Base-by-base conservation (phyloP, 1,140 invertebrate species). In the Spodoptera litura region DNA sequence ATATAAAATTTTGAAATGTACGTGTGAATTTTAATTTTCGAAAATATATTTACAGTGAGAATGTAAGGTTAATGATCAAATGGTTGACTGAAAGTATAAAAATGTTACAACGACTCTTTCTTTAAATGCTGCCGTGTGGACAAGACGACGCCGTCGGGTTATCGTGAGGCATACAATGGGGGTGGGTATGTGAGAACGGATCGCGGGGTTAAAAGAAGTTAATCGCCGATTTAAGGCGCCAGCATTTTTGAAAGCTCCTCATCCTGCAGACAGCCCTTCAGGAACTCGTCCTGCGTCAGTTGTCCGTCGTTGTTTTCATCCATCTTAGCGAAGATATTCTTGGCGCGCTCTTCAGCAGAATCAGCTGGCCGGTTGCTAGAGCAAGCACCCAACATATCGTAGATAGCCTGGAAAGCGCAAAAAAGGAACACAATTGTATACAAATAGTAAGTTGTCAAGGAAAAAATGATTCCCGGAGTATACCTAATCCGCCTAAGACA, bases 301-400 rank as follows among this genome's bases (percentile, higher is more conserved):
- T 99, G 98, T 59, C 99, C 99, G 95, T 99, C 99, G 94, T 98
- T 98, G 96, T 99, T 99, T 92, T 98, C 97, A 92, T 99, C 99
- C 99, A 99, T 99, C 95, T 99, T 99, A 61, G 98, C 98, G 95
- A 99, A 99, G 83, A 99, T 99, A 94, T 99, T 99, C 95, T 99
- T 98, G 78, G 99, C 99, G 83, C 99, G 96, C 90, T 99, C 98
- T 90, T 99, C 98, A 12, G 99, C 98, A 15, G 97, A 98, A 93
- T 98, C 98, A 53, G 97, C 97, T 31, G 98, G 98, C 85, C 98
- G 95, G 95, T 98, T 99, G 92, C 98, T 98, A 84, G 98, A 98
- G 95, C 98, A 98, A 75, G 98, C 97, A 56, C 99, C 98, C 88
- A 99, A 95, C 99, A 99, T 99, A 93, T 99, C 98, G 95, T 99